A percentile compares a stretch with the other conserved stretches of the same genome.
Evolutionary conservation across 2,888 invertebrate genomes (phyloP).

Genomic region (Macrosiphum euphorbiae): DNA sequence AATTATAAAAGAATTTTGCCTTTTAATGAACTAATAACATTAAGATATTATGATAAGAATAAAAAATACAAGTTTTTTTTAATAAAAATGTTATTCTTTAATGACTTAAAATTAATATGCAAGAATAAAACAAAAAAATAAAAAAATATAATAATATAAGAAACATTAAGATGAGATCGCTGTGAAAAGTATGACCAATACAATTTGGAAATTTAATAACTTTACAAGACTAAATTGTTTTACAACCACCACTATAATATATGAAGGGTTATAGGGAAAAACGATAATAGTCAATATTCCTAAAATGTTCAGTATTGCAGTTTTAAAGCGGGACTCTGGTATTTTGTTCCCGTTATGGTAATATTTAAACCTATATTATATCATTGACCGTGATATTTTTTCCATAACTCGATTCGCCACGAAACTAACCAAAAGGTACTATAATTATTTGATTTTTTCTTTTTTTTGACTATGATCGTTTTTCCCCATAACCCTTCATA

Average conservation of each 20-base stretch:
- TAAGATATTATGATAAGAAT: not conserved
- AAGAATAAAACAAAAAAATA: not conserved
- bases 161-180: not conserved
- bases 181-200: not conserved
- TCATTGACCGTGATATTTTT: no score
- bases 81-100: not conserved
- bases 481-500: no score
- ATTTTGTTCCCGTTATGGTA: no score
- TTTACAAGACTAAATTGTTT: not conserved
- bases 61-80: not conserved
- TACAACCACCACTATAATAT: not conserved
- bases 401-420: no score
- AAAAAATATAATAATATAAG: not conserved
- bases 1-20: not conserved
- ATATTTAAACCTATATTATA: no score
- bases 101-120: not conserved
- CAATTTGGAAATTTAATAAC: not conserved
- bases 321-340: no score
- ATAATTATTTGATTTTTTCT: no score
- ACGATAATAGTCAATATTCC: no score
- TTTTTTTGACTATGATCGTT: no score
- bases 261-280: no score
- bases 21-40: not conserved
- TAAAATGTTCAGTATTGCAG: no score
- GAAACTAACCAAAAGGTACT: no score